These are phyloP conservation scores for Lepas anatifera DNA, from an alignment of 2,888 invertebrate species.

Conservation along the genomic window DNA sequence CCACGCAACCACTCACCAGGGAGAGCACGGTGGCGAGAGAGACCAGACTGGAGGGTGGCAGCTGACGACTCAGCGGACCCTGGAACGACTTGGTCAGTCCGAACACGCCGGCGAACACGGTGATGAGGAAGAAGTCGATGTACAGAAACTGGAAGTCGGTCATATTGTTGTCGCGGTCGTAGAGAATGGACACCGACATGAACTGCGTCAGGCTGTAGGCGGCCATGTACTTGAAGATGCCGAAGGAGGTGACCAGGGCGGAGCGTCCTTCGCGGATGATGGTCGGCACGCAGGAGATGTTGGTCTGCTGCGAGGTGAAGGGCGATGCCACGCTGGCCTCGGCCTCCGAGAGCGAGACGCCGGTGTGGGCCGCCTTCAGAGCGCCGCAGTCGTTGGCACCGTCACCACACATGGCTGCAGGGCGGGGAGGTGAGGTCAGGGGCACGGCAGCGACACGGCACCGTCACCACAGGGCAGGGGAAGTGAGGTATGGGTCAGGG, in stretches of 20 bases:
- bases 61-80: slow-evolving; percentile 21
- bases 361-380: slow-evolving; percentile 38
- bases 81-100: slow-evolving; percentile 28
- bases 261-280: slow-evolving; percentile 41
- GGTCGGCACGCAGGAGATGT: slow-evolving; percentile 34
- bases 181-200: slow-evolving; percentile 41
- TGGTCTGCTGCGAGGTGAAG: slow-evolving; percentile 39
- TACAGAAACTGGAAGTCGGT: slow-evolving; percentile 39
- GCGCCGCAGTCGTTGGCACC: slow-evolving; percentile 39
- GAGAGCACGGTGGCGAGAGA: slow-evolving; percentile 62
- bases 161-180: slow-evolving; percentile 36
- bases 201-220: slow-evolving; percentile 80
- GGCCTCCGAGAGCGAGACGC: slow-evolving; percentile 41
- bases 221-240: slow-evolving; percentile 84
- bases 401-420: slow-evolving; percentile 36
- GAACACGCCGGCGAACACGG: slow-evolving; percentile 35
- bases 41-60: slow-evolving; percentile 39
- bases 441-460: no score
- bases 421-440: not conserved
- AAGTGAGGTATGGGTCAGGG: no score
- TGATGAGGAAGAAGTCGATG: slow-evolving; percentile 37
- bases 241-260: slow-evolving; percentile 77
- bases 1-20: slow-evolving; percentile 47
- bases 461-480: no score
- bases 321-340: slow-evolving; percentile 47